phyloP scores from a whole-genome alignment of 2,888 invertebrate genomes.

The Apomyelois bistriatella region DNA sequence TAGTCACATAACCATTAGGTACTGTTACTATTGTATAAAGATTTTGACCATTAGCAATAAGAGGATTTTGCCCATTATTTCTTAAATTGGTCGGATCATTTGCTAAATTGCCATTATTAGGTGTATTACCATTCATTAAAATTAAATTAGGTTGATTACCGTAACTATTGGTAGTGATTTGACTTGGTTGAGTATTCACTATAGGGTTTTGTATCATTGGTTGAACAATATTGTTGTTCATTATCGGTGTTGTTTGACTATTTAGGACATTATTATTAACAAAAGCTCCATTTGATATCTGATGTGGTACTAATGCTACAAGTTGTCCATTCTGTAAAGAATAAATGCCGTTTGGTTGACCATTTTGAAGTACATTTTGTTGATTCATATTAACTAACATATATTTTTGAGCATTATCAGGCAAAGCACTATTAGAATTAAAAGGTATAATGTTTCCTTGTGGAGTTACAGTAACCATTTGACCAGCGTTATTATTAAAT shows the following conservation, averaged over 20 bases:
- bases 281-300: background rate
- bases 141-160: background rate
- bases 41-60: background rate
- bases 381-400: background rate
- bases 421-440: background rate
- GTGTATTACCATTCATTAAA: background rate
- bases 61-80: background rate
- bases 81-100: background rate
- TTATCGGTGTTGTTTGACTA: background rate
- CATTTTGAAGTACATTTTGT: slow-evolving; percentile 2
- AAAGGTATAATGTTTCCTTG: background rate
- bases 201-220: background rate
- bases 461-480: background rate
- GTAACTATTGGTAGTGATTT: background rate
- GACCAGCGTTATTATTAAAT: background rate
- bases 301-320: background rate
- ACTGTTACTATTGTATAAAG: slow-evolving; percentile 4
- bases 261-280: background rate
- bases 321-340: background rate
- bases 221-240: background rate
- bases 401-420: slow-evolving; percentile 8
- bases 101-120: background rate
- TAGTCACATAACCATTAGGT: background rate
- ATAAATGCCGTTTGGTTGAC: background rate
- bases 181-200: background rate